Evolutionary conservation across 2,888 invertebrate genomes (phyloP), one percentile per base, ranked within the genome.

Genomic region (Drosophila maculinotata): DNA sequence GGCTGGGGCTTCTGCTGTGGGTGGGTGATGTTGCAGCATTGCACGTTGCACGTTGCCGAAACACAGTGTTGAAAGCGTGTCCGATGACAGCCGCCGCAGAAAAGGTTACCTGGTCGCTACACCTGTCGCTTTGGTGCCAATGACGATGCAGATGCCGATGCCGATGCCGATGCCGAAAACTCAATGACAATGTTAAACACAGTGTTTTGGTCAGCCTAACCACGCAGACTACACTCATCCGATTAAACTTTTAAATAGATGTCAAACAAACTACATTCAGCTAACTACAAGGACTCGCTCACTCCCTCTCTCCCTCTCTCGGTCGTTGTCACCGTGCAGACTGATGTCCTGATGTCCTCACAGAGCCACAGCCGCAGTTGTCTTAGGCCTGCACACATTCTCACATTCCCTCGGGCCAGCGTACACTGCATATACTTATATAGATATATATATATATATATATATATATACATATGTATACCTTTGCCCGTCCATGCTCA

Each of bases 161-260:
- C 2, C 20, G 44, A 17, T 23, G 45, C 9, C 60, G 52, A 41
- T 64, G 71, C 28, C 58, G 64, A 58, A 79, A 82, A 83, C 74
- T 84, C 87, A 84, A 78, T 82, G 87, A 84, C 84, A 70, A 77
- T 80, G 80, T 80, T 74, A 79, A 83, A 80, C 80, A 80, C 80
- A 48, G 70, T 80, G 80, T 80, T 80, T 69, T 79, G 87, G 88
- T 83, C 88, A 79, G 83, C 79, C 88, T 87, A 85, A 84, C 83
- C 83, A 83, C 87, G 87, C 75, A 67, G 83, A 86, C 88, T 88
- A 88, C 84, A 80, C 87, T 86, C 84, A 86, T 88, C 88, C 84
- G 88, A 88, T 85, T 88, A 88, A 85, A 85, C 84, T 85, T 85
- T 85, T 88, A 87, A 85, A 85, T 85, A 88, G 88, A 88, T 85